A percentile compares a stretch with the other conserved stretches of the same genome.
These are phyloP conservation scores for Megaptera novaeangliae DNA, from an alignment of 2,113 vertebrate species.

Conservation along the genomic window DNA sequence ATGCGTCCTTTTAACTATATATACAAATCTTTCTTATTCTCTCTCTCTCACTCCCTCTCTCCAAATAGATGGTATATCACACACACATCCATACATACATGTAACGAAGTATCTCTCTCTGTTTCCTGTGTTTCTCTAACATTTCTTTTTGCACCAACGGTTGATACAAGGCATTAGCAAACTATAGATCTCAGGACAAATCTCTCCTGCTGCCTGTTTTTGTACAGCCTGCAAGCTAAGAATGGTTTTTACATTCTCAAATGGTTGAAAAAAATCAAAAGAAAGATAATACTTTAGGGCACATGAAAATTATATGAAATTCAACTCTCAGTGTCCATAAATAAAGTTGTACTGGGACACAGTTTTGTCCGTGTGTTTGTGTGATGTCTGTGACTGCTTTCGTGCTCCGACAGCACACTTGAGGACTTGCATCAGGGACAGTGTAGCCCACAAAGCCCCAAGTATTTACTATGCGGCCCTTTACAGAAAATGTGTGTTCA, in stretches of 20 bases:
- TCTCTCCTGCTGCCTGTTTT: fast-evolving
- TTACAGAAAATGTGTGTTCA: not conserved
- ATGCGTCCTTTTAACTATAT: not conserved
- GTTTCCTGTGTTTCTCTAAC: not conserved
- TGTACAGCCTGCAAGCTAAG: not conserved
- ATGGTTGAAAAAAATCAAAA: not conserved
- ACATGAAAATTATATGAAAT: not conserved
- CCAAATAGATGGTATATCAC: too few relatives aligned
- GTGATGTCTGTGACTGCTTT: fast-evolving
- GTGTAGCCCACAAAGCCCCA: fast-evolving
- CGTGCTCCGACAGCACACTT: fast-evolving
- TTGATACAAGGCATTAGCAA: not conserved
- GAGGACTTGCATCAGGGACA: fast-evolving
- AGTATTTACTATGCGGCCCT: fast-evolving
- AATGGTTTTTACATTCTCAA: not conserved
- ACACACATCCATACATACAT: fast-evolving
- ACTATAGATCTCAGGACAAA: not conserved
- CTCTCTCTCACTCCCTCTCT: not conserved
- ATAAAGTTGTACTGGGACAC: not conserved
- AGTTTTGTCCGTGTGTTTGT: fast-evolving
- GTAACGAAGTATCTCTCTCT: not conserved
- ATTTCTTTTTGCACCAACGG: not conserved
- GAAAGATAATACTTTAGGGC: not conserved
- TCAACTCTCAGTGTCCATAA: not conserved
- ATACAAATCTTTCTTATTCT: not conserved